A percentile compares a stretch with the other conserved stretches of the same genome.
Evolutionary conservation across 2,888 invertebrate species (phyloP).

Genomic region (Brachypalpus laphriformis): DNA sequence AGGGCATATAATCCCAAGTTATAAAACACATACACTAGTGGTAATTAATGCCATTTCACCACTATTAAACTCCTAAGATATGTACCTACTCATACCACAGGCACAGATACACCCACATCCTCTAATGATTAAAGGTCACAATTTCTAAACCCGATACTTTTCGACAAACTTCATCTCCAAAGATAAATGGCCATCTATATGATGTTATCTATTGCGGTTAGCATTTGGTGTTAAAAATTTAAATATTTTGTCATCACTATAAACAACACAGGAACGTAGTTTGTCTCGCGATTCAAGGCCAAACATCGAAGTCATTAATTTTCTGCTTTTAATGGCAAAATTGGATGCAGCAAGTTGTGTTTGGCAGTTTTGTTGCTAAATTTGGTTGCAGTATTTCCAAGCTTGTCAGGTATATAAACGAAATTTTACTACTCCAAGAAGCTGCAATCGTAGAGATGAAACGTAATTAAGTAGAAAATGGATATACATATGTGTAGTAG

Average conservation of each 20-base stretch:
- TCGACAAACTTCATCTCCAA: background rate
- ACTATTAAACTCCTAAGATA: background rate
- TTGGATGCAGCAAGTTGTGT: background rate
- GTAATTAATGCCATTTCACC: background rate
- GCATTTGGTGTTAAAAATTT: constrained; percentile 20
- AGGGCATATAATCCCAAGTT: background rate
- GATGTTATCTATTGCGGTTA: background rate
- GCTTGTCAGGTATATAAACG: background rate
- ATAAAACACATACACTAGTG: background rate
- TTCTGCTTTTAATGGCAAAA: background rate
- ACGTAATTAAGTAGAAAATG: background rate
- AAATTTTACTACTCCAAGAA: too few species aligned
- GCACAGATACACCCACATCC: background rate
- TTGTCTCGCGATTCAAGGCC: constrained; percentile 33
- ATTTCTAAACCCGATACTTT: background rate
- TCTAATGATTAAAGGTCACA: background rate
- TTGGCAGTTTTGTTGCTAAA: background rate
- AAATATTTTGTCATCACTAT: constrained; percentile 21
- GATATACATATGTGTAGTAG: background rate
- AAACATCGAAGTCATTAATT: constrained; percentile 5
- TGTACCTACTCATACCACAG: too few species aligned
- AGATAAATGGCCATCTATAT: background rate
- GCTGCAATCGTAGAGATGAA: background rate
- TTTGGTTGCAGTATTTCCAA: background rate
- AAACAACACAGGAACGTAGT: background rate